Evolutionary conservation across 2,888 invertebrate genomes (phyloP).

Genomic region (Cremastinae sp.): DNA sequence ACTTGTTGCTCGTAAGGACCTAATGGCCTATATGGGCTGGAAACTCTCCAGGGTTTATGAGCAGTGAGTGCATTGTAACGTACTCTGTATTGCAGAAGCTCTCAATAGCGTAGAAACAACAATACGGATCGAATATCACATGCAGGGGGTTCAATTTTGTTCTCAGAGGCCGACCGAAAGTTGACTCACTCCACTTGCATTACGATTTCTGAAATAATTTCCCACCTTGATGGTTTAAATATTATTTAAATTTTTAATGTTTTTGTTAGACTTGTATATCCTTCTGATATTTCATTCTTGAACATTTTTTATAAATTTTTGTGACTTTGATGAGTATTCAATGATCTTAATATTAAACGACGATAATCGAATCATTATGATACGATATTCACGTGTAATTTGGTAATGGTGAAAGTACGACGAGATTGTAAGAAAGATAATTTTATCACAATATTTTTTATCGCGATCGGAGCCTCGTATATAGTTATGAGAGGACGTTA

Average conservation of each 20-base stretch:
- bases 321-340: too few relatives aligned
- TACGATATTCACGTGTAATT: constrained; percentile 5
- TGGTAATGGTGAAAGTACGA: constrained; percentile 28
- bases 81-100: constrained; percentile 37
- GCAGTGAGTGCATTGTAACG: constrained; percentile 25
- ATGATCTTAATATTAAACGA: constrained; percentile 31
- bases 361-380: constrained; percentile 10
- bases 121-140: constrained; percentile 34
- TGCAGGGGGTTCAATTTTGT: constrained; percentile 1
- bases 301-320: too few relatives aligned
- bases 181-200: too few relatives aligned
- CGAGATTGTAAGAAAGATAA: constrained; percentile 50
- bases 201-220: too few relatives aligned
- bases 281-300: too few relatives aligned
- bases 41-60: constrained; percentile 66
- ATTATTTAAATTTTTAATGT: too few relatives aligned
- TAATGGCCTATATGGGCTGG: constrained; percentile 59
- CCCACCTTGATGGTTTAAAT: too few relatives aligned
- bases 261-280: too few relatives aligned
- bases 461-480: constrained; percentile 39
- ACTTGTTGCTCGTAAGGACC: constrained; percentile 69
- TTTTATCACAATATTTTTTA: constrained; percentile 17
- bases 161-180: constrained; percentile 34
- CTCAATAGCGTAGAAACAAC: constrained; percentile 3
- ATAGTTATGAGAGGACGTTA: constrained; percentile 52